phyloP scores from a whole-genome alignment of 1,140 invertebrate species.

The Paraescarpia echinospica region DNA sequence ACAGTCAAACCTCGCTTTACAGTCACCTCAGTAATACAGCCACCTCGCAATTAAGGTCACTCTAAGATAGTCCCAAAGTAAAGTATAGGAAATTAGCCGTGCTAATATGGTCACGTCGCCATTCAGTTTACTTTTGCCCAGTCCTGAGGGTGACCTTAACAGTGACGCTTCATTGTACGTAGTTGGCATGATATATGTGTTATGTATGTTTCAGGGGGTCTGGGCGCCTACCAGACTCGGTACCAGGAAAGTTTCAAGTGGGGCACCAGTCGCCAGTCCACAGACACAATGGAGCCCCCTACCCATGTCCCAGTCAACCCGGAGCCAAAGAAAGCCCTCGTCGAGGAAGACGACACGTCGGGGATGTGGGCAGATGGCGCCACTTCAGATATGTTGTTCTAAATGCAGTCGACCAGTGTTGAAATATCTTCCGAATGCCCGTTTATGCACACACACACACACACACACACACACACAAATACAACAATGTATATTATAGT shows the following conservation, averaged over 20 bases:
- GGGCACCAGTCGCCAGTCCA: neutral
- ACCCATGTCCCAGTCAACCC: neutral
- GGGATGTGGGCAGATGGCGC: neutral
- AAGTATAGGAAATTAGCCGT: no score
- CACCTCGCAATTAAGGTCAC: no score
- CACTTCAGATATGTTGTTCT: neutral
- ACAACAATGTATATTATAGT: neutral
- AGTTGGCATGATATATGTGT: neutral
- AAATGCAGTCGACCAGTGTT: neutral
- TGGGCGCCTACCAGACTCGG: neutral
- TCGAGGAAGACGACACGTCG: neutral
- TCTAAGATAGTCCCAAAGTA: no score
- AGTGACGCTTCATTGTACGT: no score
- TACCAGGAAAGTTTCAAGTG: neutral
- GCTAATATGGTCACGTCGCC: no score
- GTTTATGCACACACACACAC: neutral
- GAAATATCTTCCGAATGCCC: neutral
- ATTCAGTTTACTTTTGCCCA: no score
- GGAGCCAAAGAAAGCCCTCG: neutral
- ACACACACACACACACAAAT: no score
- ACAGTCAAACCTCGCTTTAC: no score
- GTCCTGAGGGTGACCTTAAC: no score
- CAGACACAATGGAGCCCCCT: neutral
- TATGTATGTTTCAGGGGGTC: neutral
- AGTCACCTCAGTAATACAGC: no score